phyloP scores from a whole-genome alignment of 2,888 invertebrate species.

The Cordilura impudica region DNA sequence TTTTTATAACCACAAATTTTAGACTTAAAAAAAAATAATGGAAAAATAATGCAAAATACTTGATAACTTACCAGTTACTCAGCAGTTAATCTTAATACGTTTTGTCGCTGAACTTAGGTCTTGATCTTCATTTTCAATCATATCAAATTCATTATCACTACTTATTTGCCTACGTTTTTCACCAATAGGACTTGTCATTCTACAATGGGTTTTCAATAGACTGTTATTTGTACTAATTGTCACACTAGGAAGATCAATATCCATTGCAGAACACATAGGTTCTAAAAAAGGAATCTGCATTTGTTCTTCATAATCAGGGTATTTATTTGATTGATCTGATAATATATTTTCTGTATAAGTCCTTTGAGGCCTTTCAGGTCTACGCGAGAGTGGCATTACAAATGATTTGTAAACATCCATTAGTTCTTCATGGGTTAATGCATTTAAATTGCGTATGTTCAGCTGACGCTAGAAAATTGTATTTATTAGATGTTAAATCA shows the following conservation, averaged over 20 bases:
- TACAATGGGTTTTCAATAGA: neutral
- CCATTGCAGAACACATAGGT: slow-evolving; percentile 18
- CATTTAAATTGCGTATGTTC: slow-evolving; percentile 65
- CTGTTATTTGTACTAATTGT: neutral
- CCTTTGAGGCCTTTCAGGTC: slow-evolving; percentile 44
- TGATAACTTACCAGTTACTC: too few species aligned
- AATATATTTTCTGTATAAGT: neutral
- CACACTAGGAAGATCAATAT: slow-evolving; percentile 15
- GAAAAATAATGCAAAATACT: too few species aligned
- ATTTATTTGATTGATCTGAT: neutral
- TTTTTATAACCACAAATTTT: too few species aligned
- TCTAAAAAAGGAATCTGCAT: slow-evolving; percentile 19
- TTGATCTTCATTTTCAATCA: slow-evolving; percentile 30
- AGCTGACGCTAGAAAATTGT: slow-evolving; percentile 65
- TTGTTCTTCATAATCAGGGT: neutral
- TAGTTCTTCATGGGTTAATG: slow-evolving; percentile 65
- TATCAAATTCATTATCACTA: slow-evolving; percentile 19
- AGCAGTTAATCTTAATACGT: slow-evolving; percentile 40
- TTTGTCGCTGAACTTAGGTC: slow-evolving; percentile 47
- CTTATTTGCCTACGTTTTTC: slow-evolving; percentile 48
- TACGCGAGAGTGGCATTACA: slow-evolving; percentile 66
- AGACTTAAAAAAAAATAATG: neutral
- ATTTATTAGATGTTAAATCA: neutral
- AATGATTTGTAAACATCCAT: slow-evolving; percentile 68
- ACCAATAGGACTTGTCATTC: slow-evolving; percentile 15